Evolutionary conservation across 2,888 invertebrate genomes (phyloP), one percentile per base, ranked within the genome.

Genomic region (Noctua fimbriata): DNA sequence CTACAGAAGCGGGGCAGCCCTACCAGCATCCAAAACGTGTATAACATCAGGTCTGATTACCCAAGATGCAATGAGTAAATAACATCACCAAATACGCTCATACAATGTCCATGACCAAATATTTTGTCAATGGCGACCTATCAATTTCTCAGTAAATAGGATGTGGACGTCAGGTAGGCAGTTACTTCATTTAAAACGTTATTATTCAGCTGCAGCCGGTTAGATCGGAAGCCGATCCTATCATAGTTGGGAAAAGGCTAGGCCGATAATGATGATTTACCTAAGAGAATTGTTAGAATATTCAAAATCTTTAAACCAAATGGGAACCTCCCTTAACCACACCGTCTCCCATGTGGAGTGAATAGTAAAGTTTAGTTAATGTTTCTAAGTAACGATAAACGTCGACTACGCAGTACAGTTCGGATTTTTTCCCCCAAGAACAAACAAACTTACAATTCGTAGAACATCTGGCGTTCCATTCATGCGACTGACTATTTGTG

Each of bases 321-420:
- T 67, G n/a, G 3, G 72, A 69, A 75, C 28, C 28, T 60, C 3
- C n/a, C 41, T 49, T 69, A 60, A 78, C 71, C 58, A 67, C 66
- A 49, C 75, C 65, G 67, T 79, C 77, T 82, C 78, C 72, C 78
- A 80, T 79, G 74, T 81, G 85, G 63, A 85, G 65, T 76, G 85
- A 88, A 89, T 87, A 80, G 81, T 79, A 71, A 90, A 88, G 76
- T 84, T 87, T 87, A 85, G 85, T 87, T 87, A 85, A 88, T 88
- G 83, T 86, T 89, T 86, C 78, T 73, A 77, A 83, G 87, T 85
- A 81, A 84, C 89, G 90, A 91, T 89, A 86, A 91, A 91, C 81
- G 84, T 78, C 60, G 79, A 76, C 81, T 83, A 83, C 74, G 69
- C 71, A 78, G 77, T 78, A 66, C 32, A 82, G 83, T 85, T 88